phyloP scores from a whole-genome alignment of 2,888 invertebrate species.

The Odontomyia ornata region DNA sequence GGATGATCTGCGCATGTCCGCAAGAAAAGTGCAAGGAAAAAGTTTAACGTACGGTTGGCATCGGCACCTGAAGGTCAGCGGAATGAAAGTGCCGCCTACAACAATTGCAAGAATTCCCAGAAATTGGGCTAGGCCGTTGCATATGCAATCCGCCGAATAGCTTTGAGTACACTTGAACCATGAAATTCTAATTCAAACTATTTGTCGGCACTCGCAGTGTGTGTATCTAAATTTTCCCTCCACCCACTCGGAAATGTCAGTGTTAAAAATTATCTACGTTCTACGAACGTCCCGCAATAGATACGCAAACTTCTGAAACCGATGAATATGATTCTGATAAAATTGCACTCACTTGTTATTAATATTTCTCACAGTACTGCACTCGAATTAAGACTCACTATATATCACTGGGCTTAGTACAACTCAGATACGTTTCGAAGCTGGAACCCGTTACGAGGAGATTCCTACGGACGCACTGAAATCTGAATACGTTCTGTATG shows the following conservation, averaged over 20 bases:
- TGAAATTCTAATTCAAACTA: no score
- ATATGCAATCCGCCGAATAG: background rate
- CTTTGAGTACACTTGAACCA: no score
- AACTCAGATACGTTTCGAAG: background rate
- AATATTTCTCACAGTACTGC: background rate
- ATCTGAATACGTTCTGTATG: slow-evolving; percentile 32
- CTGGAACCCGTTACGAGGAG: slow-evolving; percentile 27
- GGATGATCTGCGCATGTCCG: slow-evolving; percentile 40
- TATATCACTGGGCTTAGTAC: slow-evolving; percentile 3
- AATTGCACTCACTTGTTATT: slow-evolving; percentile 25
- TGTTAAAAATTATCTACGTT: no score
- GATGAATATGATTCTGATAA: background rate
- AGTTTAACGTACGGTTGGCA: slow-evolving; percentile 25
- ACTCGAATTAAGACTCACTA: slow-evolving; percentile 1
- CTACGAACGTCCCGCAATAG: no score
- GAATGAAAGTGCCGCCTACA: slow-evolving; percentile 37
- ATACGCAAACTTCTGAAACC: background rate
- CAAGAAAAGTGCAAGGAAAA: slow-evolving; percentile 47
- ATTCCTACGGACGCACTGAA: slow-evolving; percentile 29
- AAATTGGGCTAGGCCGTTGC: background rate
- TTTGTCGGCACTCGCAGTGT: no score
- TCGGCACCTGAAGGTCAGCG: slow-evolving; percentile 39
- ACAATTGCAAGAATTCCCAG: background rate
- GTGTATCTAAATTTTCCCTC: no score
- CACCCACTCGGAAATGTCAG: no score